Evolutionary conservation across 2,797 vertebrate genomes (phyloP).

Genomic region (Mus spretus): DNA sequence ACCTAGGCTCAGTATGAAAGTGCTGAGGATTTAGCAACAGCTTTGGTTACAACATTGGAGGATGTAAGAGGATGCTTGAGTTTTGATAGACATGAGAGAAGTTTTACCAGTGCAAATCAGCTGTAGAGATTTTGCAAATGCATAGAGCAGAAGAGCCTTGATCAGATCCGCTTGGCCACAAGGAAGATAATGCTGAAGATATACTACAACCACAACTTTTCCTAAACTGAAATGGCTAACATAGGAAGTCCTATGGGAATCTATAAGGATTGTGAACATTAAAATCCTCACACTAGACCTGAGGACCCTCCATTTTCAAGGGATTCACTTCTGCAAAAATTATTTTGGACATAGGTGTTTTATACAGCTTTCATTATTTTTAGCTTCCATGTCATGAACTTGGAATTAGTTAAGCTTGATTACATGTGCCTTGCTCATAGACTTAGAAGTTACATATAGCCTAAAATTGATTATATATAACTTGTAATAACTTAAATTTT

Average conservation of each 20-base stretch:
- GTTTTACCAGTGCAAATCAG: not conserved
- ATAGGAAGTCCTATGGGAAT: not conserved
- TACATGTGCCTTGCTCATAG: not conserved
- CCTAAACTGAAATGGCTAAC: not conserved
- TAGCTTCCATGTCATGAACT: not conserved
- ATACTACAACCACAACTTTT: rapidly evolving
- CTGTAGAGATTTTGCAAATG: not conserved
- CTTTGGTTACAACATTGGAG: not conserved
- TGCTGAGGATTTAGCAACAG: not conserved
- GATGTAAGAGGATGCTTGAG: not conserved
- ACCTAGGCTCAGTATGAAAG: not conserved
- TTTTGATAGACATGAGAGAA: not conserved
- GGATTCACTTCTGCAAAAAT: not conserved
- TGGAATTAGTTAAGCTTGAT: not conserved
- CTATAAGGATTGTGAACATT: not conserved
- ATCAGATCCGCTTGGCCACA: not conserved
- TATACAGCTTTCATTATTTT: not conserved
- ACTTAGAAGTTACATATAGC: not conserved
- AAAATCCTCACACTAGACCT: not conserved
- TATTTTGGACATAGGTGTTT: not conserved
- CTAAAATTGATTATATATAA: not conserved
- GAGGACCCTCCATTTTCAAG: not conserved
- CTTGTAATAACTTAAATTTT: not conserved
- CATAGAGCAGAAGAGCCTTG: not conserved
- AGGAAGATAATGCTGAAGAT: not conserved